Conservation (phyloP, 2,113 vertebrate species). For the Ameiurus melas region DNA sequence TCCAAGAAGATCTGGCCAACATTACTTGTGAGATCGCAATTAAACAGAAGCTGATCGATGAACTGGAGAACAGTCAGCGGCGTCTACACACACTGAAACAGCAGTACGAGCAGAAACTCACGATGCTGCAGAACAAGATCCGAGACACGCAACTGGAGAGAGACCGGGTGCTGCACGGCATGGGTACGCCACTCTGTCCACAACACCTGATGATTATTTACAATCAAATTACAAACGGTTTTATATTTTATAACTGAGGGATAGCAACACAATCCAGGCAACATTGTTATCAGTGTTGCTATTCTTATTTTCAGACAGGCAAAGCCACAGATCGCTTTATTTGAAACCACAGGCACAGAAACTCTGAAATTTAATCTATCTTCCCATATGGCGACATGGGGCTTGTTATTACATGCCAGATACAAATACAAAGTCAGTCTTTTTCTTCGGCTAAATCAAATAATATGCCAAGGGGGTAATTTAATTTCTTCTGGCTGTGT, state of each 20-base stretch:
- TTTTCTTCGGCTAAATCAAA: not conserved
- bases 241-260: not conserved
- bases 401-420: not conserved
- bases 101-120: slow-evolving; percentile 96
- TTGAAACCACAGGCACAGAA: not conserved
- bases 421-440: not conserved
- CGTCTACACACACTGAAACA: slow-evolving; percentile 92
- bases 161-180: slow-evolving; percentile 95
- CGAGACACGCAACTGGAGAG: slow-evolving; percentile 94
- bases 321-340: not conserved
- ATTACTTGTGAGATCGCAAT: slow-evolving; percentile 99
- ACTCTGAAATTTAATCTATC: not conserved
- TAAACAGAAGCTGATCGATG: slow-evolving; percentile 98
- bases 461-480: not conserved
- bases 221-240: not conserved
- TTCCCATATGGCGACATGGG: not conserved
- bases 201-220: not conserved
- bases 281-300: not conserved
- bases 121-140: slow-evolving; percentile 96
- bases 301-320: not conserved
- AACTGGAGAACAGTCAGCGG: slow-evolving; percentile 96
- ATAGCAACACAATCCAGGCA: not conserved
- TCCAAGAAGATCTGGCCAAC: slow-evolving; percentile 95
- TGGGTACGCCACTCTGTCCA: slow-evolving; percentile 74
- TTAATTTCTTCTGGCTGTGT: not conserved